phyloP scores from a whole-genome alignment of 1,140 invertebrate species.

The Anthonomus grandis region DNA sequence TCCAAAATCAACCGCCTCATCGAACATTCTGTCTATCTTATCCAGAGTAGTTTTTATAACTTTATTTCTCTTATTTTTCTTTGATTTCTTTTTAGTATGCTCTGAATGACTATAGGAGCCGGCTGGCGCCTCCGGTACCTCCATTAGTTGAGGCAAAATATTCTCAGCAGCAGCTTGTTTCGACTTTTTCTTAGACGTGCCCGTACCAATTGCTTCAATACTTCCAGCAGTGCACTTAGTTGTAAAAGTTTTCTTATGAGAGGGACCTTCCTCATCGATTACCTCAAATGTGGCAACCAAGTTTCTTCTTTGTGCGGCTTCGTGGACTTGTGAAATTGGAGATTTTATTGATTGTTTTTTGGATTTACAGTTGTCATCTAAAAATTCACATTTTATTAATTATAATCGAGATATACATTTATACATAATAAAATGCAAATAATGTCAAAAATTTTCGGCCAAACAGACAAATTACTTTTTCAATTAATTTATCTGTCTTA shows the following conservation, averaged over 20 bases:
- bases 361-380: constrained; percentile 30
- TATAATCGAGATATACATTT: too few species aligned
- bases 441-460: neutral
- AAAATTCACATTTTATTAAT: constrained; percentile 4
- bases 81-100: constrained; percentile 25
- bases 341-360: constrained; percentile 34
- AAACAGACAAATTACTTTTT: too few species aligned
- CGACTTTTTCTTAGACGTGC: constrained; percentile 40
- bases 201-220: constrained; percentile 29
- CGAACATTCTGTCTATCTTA: constrained; percentile 28
- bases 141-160: constrained; percentile 19
- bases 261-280: constrained; percentile 30
- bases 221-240: constrained; percentile 34
- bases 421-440: too few species aligned
- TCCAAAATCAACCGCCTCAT: constrained; percentile 28
- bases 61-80: constrained; percentile 36
- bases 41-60: constrained; percentile 31
- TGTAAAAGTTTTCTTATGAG: constrained; percentile 36
- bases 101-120: too few species aligned
- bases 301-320: constrained; percentile 31
- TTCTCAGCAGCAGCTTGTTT: constrained; percentile 37
- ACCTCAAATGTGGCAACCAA: constrained; percentile 34
- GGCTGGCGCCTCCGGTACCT: constrained; percentile 18
- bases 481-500: too few species aligned
- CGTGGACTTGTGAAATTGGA: constrained; percentile 36